Conservation (phyloP, 2,888 invertebrate species). For the Pterostichus niger region DNA sequence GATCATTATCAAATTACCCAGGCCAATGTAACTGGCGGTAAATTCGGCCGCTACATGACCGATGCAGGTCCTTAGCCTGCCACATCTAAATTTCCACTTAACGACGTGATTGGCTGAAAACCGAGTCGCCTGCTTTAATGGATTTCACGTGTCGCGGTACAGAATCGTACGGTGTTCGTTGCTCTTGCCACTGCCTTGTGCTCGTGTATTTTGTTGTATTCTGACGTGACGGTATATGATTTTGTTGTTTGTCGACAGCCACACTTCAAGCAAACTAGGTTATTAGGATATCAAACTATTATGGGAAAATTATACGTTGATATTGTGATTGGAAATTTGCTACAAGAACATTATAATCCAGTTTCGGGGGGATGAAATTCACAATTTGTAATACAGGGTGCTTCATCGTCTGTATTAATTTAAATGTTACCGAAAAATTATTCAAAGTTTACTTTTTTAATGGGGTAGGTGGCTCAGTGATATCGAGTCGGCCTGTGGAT, state of each 20-base stretch:
- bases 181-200: conserved; percentile 6
- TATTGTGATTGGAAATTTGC: neutral
- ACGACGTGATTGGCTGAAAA: conserved; percentile 56
- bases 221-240: conserved; percentile 14
- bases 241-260: neutral
- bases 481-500: too few species aligned
- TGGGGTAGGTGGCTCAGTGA: too few species aligned
- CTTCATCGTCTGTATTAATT: too few species aligned
- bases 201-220: conserved; percentile 43
- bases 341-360: neutral
- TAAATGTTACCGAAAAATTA: too few species aligned
- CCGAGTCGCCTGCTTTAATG: conserved; percentile 54
- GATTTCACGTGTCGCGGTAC: conserved; percentile 51
- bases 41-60: conserved; percentile 55
- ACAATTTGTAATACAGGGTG: too few species aligned
- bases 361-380: too few species aligned
- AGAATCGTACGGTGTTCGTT: conserved; percentile 22
- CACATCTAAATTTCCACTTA: conserved; percentile 61
- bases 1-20: conserved; percentile 53
- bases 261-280: neutral
- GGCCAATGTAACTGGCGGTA: conserved; percentile 39
- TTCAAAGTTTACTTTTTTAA: too few species aligned
- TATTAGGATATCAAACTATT: conserved; percentile 7
- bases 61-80: conserved; percentile 44
- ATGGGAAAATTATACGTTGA: neutral